These are phyloP conservation scores for Metridium senile DNA, from an alignment of 92 coral and sea anemone species.

Conservation along the genomic window DNA sequence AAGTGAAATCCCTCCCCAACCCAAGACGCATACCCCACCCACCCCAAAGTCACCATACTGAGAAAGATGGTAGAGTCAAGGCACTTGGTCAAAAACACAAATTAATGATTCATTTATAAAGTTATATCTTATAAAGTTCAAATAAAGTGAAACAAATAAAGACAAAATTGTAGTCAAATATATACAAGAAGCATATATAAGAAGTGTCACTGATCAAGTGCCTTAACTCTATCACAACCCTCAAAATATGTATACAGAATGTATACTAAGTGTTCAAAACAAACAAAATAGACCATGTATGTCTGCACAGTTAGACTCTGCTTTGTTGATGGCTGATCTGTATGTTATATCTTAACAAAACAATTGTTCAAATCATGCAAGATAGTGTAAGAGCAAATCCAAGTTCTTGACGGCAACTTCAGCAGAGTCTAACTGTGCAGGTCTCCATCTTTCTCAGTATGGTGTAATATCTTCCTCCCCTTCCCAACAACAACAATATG, in stretches of 20 bases:
- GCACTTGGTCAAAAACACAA: background rate
- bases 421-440: constrained; percentile 9
- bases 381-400: background rate
- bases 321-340: background rate
- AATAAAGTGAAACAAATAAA: no score
- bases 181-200: background rate
- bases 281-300: background rate
- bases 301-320: background rate
- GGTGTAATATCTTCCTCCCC: background rate
- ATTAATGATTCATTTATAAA: no score
- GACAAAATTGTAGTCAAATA: background rate
- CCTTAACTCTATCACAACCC: no score
- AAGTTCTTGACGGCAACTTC: background rate
- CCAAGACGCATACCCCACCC: background rate
- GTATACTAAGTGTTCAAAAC: background rate
- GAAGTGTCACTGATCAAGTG: background rate
- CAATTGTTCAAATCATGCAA: no score
- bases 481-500: background rate
- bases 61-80: constrained; percentile 3
- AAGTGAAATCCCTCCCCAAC: constrained; percentile 7
- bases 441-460: constrained; percentile 4
- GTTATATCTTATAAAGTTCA: no score
- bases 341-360: background rate
- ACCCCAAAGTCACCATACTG: constrained; percentile 10
- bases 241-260: background rate